These are phyloP conservation scores for Limenitis camilla DNA, from an alignment of 2,888 invertebrate genomes.

Conservation along the genomic window DNA sequence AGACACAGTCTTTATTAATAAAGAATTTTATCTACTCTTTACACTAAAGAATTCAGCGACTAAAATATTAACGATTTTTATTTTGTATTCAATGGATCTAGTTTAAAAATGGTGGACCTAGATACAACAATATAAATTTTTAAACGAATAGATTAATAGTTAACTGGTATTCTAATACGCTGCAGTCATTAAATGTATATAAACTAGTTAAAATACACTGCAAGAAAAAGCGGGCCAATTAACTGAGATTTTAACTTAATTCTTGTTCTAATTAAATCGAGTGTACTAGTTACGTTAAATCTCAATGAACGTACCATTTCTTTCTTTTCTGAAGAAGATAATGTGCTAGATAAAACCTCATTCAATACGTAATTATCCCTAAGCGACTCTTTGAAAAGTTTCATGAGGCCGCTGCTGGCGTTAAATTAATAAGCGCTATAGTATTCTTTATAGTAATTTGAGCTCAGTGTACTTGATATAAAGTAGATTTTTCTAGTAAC, in stretches of 20 bases:
- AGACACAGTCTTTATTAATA: no score
- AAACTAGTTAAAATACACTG: not conserved
- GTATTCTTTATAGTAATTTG: not conserved
- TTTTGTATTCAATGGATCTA: no score
- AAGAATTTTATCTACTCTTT: no score
- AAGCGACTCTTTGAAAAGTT: conserved; percentile 19
- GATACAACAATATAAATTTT: no score
- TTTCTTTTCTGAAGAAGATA: conserved; percentile 6
- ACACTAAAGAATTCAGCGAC: no score
- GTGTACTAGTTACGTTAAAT: conserved; percentile 4
- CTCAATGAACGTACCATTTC: conserved; percentile 1
- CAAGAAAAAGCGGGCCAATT: not conserved
- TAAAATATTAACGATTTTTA: no score
- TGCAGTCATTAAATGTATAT: no score
- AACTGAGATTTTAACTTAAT: not conserved
- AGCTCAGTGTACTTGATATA: not conserved
- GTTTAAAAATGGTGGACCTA: no score
- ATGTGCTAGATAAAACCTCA: conserved; percentile 15
- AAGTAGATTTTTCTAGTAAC: conserved; percentile 4
- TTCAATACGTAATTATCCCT: conserved; percentile 19
- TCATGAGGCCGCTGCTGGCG: conserved; percentile 16
- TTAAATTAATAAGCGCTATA: conserved; percentile 19
- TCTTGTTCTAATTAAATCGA: conserved; percentile 3
- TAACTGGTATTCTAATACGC: no score
- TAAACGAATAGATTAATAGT: no score